phyloP scores from a whole-genome alignment of 2,888 invertebrate species.

The Scelioninae gen. 2 region DNA sequence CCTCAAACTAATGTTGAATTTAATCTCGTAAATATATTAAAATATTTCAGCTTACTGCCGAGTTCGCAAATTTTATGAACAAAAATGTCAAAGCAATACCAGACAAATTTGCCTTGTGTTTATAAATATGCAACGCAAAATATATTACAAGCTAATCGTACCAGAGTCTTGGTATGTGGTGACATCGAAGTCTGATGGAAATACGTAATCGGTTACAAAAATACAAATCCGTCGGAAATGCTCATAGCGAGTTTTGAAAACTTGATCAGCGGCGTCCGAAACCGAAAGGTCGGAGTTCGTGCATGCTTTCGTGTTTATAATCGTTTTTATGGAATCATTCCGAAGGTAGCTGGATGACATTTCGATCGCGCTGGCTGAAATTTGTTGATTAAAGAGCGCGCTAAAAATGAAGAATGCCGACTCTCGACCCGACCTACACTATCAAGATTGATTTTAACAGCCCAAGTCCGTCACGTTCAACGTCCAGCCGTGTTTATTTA shows the following conservation, averaged over 20 bases:
- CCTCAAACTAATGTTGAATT: no score
- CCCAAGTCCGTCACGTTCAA: slow-evolving; percentile 32
- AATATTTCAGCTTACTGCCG: no score
- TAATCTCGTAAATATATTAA: no score
- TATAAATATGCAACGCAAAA: no score
- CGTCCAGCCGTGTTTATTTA: slow-evolving; percentile 25
- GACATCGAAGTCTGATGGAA: slow-evolving; percentile 36
- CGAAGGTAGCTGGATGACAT: slow-evolving; percentile 24
- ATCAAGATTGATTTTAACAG: slow-evolving; percentile 35
- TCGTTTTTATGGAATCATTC: slow-evolving; percentile 15
- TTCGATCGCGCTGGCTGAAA: slow-evolving; percentile 22
- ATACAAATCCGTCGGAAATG: slow-evolving; percentile 40
- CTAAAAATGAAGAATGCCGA: slow-evolving; percentile 29
- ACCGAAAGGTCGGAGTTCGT: slow-evolving; percentile 45
- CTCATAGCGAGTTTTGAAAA: slow-evolving; percentile 22
- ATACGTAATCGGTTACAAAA: slow-evolving; percentile 34
- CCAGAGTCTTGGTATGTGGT: slow-evolving; percentile 19
- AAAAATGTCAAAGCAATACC: no score
- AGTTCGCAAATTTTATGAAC: no score
- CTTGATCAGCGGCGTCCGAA: slow-evolving; percentile 41
- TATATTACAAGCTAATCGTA: slow-evolving; percentile 33
- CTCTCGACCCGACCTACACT: slow-evolving; percentile 17
- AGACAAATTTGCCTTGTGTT: no score
- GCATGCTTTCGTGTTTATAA: slow-evolving; percentile 30
- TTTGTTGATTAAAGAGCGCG: slow-evolving; percentile 23